Conservation (phyloP, 2,888 invertebrate species). For the Phengaris arion region DNA sequence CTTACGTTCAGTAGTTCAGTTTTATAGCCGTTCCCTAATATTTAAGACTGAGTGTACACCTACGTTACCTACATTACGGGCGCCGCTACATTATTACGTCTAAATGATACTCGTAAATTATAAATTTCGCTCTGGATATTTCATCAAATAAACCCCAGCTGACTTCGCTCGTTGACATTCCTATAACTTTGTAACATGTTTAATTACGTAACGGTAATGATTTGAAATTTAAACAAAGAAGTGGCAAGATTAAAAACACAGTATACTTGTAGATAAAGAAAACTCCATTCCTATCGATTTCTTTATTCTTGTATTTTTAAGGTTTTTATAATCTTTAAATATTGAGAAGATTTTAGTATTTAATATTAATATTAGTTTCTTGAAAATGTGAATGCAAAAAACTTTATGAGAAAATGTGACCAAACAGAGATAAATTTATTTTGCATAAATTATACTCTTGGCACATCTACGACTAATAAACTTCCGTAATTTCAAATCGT, state of each 20-base stretch:
- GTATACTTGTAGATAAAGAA: background rate
- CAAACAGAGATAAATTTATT: background rate
- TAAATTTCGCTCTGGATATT: conserved; percentile 24
- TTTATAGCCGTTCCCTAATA: conserved; percentile 16
- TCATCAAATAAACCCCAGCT: conserved; percentile 21
- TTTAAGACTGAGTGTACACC: conserved; percentile 15
- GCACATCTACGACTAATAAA: background rate
- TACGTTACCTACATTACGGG: conserved; percentile 27
- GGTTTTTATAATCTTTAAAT: background rate
- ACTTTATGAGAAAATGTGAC: background rate
- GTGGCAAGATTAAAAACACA: background rate
- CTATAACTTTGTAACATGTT: conserved; percentile 14
- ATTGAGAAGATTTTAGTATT: background rate
- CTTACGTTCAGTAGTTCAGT: background rate
- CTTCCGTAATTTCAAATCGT: conserved; percentile 2
- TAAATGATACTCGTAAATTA: conserved; percentile 28
- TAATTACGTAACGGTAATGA: background rate
- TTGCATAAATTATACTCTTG: no score
- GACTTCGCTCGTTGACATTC: conserved; percentile 21
- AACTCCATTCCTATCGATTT: background rate
- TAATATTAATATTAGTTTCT: background rate
- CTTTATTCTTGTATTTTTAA: background rate
- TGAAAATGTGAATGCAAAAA: background rate
- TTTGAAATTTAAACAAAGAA: background rate
- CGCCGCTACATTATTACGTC: conserved; percentile 28